These are phyloP conservation scores for Galaxea fascicularis DNA, from an alignment of 92 coral and sea anemone species.

Conservation along the genomic window DNA sequence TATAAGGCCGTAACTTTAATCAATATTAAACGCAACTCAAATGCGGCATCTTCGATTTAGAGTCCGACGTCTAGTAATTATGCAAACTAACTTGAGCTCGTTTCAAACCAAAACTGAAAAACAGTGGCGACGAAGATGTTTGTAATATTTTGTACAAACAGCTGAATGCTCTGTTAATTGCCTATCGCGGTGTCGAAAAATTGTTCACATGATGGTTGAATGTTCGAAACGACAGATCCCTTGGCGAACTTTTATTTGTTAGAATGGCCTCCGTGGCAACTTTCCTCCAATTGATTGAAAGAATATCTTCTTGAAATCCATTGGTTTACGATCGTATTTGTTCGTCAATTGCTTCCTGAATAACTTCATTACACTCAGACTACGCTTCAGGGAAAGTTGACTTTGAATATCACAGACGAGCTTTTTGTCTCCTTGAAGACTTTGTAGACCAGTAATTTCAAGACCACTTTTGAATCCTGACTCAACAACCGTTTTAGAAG, in stretches of 20 bases:
- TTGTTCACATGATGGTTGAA: neutral
- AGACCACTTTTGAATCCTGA: neutral
- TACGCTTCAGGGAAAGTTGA: neutral
- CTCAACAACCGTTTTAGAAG: constrained; percentile 8
- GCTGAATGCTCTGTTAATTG: constrained; percentile 6
- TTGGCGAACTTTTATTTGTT: constrained; percentile 2
- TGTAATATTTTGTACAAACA: neutral
- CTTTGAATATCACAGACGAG: neutral
- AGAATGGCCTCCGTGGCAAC: neutral
- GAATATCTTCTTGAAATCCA: neutral
- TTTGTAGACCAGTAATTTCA: constrained; percentile 1
- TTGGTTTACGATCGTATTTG: neutral
- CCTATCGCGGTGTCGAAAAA: constrained; percentile 13
- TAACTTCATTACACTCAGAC: neutral
- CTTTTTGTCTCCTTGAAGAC: neutral
- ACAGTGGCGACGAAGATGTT: neutral
- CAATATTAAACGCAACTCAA: constrained; percentile 9
- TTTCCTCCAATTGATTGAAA: constrained; percentile 3
- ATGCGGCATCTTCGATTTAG: neutral
- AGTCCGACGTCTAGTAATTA: neutral
- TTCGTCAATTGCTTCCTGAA: constrained; percentile 45
- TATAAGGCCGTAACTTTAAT: constrained; percentile 19
- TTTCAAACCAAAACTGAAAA: neutral
- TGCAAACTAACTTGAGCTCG: neutral
- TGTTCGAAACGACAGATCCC: neutral